phyloP scores from a whole-genome alignment of 2,113 vertebrate species.

The Gadus chalcogrammus region DNA sequence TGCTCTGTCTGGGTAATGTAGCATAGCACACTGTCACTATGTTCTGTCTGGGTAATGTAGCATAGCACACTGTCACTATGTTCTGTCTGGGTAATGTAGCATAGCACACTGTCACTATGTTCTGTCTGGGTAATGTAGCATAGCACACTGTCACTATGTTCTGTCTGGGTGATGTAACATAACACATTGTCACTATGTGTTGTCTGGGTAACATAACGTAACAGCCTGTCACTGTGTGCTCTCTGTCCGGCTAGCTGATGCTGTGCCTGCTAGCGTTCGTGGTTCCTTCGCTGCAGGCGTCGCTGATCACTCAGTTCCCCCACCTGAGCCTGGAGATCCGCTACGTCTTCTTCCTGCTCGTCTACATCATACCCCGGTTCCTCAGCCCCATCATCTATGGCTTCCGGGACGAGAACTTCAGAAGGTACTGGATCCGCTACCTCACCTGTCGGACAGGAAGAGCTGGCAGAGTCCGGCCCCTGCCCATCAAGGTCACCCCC shows the following conservation, averaged over 20 bases:
- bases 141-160: background rate
- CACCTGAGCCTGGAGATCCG: slow-evolving; percentile 67
- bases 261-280: slow-evolving; percentile 76
- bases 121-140: background rate
- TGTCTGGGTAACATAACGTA: background rate
- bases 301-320: slow-evolving; percentile 71
- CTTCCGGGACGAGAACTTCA: slow-evolving; percentile 70
- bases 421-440: slow-evolving; percentile 65
- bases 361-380: slow-evolving; percentile 76
- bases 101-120: background rate
- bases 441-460: slow-evolving; percentile 28
- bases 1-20: background rate
- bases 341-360: slow-evolving; percentile 73
- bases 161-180: background rate
- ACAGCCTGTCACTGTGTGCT: background rate
- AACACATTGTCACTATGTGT: background rate
- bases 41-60: background rate
- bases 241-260: slow-evolving; percentile 58
- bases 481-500: slow-evolving; percentile 11
- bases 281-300: slow-evolving; percentile 71
- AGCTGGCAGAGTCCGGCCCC: slow-evolving; percentile 15
- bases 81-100: background rate
- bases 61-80: background rate
- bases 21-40: background rate
- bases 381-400: slow-evolving; percentile 76